Evolutionary conservation across 2,113 vertebrate genomes (phyloP).

Genomic region (Malaclemys terrapin): DNA sequence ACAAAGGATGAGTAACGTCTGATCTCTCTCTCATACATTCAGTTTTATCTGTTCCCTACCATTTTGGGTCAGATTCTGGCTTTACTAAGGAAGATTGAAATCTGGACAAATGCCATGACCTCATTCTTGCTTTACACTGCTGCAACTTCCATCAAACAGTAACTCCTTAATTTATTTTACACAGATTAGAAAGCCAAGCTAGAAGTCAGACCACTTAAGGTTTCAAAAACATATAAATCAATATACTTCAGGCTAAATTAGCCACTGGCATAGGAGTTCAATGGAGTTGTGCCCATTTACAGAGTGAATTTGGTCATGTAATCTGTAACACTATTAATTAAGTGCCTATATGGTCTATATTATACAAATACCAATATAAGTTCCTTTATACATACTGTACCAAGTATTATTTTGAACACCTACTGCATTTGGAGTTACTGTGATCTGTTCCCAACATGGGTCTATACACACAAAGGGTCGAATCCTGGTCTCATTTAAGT

Average conservation of each 20-base stretch:
- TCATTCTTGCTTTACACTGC: not conserved
- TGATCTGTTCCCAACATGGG: not conserved
- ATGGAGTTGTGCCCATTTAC: not conserved
- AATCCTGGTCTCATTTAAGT: not conserved
- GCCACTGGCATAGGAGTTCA: not conserved
- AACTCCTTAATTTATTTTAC: not conserved
- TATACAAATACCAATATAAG: not conserved
- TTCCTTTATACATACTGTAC: not conserved
- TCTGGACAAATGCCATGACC: not conserved
- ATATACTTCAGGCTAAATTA: not conserved
- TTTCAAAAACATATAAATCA: not conserved
- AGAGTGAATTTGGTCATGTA: not conserved
- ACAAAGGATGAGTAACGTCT: not conserved
- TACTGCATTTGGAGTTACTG: not conserved
- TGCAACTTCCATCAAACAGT: not conserved
- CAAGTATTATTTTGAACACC: not conserved
- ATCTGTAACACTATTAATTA: not conserved
- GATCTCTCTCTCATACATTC: fast-evolving
- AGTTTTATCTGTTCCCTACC: not conserved
- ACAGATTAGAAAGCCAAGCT: not conserved
- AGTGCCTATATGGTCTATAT: not conserved
- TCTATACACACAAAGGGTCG: not conserved
- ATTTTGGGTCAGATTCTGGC: not conserved
- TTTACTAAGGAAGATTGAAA: not conserved
- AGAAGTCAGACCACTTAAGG: not conserved